A percentile compares a stretch with the other conserved stretches of the same genome.
These are phyloP conservation scores for Heteractis magnifica DNA, from an alignment of 92 coral and sea anemone species.

Conservation along the genomic window DNA sequence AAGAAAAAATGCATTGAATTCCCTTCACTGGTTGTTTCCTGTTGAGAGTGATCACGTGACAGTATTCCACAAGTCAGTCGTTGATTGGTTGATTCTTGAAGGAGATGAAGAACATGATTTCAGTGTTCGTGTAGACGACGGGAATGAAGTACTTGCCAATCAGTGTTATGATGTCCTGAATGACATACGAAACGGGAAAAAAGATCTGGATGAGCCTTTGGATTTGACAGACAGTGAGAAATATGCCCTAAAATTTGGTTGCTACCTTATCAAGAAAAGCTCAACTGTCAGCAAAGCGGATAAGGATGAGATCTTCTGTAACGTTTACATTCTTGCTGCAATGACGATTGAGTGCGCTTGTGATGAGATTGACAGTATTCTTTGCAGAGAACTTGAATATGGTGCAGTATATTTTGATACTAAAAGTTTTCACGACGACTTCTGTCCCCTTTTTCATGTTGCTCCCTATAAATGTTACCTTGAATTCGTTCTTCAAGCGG, in stretches of 20 bases:
- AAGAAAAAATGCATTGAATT: too few relatives aligned
- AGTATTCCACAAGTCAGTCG: too few relatives aligned
- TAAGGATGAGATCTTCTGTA: background rate
- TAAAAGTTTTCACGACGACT: background rate
- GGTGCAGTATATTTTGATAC: background rate
- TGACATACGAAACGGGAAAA: too few relatives aligned
- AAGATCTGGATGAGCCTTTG: too few relatives aligned
- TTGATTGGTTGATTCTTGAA: too few relatives aligned
- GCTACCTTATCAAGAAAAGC: background rate
- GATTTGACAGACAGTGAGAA: too few relatives aligned
- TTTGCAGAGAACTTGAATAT: background rate
- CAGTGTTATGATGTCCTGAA: too few relatives aligned
- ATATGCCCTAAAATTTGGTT: conserved; percentile 22
- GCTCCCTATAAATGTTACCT: background rate
- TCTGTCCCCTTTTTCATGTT: background rate
- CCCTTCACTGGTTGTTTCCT: too few relatives aligned
- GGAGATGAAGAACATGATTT: too few relatives aligned
- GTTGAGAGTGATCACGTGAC: too few relatives aligned
- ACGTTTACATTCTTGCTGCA: background rate
- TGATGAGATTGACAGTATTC: background rate
- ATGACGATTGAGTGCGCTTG: background rate
- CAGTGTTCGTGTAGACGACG: too few relatives aligned
- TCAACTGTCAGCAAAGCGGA: background rate
- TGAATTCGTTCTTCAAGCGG: background rate
- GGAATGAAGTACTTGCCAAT: too few relatives aligned